Percentiles rank a stretch among this genome's conserved stretches.
phyloP scores from a whole-genome alignment of 2,113 vertebrate genomes.

The Brienomyrus longianalis region DNA sequence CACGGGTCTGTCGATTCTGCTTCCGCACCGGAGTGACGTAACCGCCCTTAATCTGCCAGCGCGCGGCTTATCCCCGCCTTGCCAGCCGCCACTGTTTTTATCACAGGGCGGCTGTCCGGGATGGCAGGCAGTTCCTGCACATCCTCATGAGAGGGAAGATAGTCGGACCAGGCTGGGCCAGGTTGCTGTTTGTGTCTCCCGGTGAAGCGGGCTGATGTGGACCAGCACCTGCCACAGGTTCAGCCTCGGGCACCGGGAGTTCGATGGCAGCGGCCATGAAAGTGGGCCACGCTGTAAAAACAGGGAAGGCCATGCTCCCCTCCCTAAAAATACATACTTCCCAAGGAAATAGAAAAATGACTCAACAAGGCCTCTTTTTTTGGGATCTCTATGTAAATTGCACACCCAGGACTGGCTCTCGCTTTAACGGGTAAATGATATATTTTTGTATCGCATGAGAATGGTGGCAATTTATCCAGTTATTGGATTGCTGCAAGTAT shows the following conservation, averaged over 20 bases:
- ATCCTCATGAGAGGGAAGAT: not conserved
- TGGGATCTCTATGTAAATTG: not conserved
- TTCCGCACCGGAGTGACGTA: slow-evolving; percentile 19
- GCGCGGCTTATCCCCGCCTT: not conserved
- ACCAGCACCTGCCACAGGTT: not conserved
- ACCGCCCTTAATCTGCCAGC: slow-evolving; percentile 18
- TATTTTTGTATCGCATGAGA: not conserved
- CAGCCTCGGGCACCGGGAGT: not conserved
- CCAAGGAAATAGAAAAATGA: not conserved
- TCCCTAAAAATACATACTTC: not conserved
- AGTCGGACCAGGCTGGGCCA: not conserved
- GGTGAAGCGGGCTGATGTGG: not conserved
- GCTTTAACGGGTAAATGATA: not conserved
- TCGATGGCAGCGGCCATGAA: not conserved
- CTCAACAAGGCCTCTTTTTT: not conserved
- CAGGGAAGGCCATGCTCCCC: not conserved
- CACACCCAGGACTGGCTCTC: not conserved
- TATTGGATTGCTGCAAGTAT: slow-evolving; percentile 1
- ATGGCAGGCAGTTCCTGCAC: not conserved
- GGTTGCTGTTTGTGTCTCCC: not conserved
- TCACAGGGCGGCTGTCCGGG: not conserved
- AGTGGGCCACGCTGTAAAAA: not conserved
- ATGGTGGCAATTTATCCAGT: slow-evolving; percentile 7
- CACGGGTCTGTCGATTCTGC: not conserved
- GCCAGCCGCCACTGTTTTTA: not conserved